phyloP scores from a whole-genome alignment of 64 coral and sea anemone species.

The Anthopleura sola region DNA sequence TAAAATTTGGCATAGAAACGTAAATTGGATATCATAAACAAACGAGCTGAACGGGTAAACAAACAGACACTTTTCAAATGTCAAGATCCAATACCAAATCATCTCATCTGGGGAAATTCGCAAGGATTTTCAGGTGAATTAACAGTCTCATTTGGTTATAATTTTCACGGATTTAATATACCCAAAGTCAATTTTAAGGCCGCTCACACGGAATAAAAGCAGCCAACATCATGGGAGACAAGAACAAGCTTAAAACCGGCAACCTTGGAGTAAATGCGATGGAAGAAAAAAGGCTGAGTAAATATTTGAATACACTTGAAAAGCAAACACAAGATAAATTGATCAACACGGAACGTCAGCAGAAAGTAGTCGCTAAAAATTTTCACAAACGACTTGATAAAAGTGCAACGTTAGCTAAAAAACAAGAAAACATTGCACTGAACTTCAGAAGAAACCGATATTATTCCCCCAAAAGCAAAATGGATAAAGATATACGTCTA shows the following conservation, averaged over 20 bases:
- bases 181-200: neutral
- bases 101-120: neutral
- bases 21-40: neutral
- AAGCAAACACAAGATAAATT: conserved; percentile 54
- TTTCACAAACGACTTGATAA: conserved; percentile 58
- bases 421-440: conserved; percentile 48
- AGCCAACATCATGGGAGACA: conserved; percentile 56
- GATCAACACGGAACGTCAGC: conserved; percentile 39
- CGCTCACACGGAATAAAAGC: neutral
- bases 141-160: neutral
- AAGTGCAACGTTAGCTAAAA: conserved; percentile 60
- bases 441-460: conserved; percentile 40
- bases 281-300: conserved; percentile 51
- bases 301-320: conserved; percentile 47
- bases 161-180: neutral
- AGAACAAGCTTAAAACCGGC: conserved; percentile 54
- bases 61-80: neutral
- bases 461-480: neutral
- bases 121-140: neutral
- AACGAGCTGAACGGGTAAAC: neutral
- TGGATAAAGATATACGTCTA: neutral
- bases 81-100: neutral
- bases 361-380: conserved; percentile 50
- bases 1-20: neutral
- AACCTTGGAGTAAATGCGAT: conserved; percentile 67